These are phyloP conservation scores for Allophyes oxyacanthae DNA, from an alignment of 2,888 invertebrate genomes.

Conservation along the genomic window DNA sequence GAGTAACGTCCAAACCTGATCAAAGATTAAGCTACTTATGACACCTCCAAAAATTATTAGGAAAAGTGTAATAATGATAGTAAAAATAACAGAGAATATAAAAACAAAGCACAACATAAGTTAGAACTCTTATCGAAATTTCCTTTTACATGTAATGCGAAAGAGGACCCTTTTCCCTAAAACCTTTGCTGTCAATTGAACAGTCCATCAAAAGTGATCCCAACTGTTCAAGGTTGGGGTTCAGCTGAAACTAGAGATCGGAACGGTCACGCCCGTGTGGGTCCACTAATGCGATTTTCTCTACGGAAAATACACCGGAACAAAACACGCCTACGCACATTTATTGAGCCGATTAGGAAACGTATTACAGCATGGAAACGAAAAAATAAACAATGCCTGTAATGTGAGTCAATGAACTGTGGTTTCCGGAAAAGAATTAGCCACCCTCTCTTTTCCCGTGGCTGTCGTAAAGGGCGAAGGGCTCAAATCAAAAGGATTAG, in stretches of 20 bases:
- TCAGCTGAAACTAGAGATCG: constrained; percentile 68
- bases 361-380: not conserved
- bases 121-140: not conserved
- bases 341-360: constrained; percentile 35
- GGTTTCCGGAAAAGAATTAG: too few relatives aligned
- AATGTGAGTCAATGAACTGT: too few relatives aligned
- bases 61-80: too few relatives aligned
- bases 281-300: constrained; percentile 62
- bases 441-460: too few relatives aligned
- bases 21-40: too few relatives aligned
- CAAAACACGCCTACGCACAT: constrained; percentile 41
- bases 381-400: too few relatives aligned
- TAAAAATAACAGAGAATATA: too few relatives aligned
- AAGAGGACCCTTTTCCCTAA: constrained; percentile 5
- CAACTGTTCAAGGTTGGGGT: constrained; percentile 47
- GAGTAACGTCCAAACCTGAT: too few relatives aligned
- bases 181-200: constrained; percentile 16
- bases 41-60: too few relatives aligned
- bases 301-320: constrained; percentile 54
- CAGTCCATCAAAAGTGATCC: constrained; percentile 26
- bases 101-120: too few relatives aligned
- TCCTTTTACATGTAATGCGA: not conserved
- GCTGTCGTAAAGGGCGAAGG: too few relatives aligned
- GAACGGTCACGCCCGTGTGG: constrained; percentile 66
- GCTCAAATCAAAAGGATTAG: too few relatives aligned